A percentile compares a stretch with the other conserved stretches of the same genome.
phyloP scores from a whole-genome alignment of 2,888 invertebrate species.

The Stomorhina lunata region DNA sequence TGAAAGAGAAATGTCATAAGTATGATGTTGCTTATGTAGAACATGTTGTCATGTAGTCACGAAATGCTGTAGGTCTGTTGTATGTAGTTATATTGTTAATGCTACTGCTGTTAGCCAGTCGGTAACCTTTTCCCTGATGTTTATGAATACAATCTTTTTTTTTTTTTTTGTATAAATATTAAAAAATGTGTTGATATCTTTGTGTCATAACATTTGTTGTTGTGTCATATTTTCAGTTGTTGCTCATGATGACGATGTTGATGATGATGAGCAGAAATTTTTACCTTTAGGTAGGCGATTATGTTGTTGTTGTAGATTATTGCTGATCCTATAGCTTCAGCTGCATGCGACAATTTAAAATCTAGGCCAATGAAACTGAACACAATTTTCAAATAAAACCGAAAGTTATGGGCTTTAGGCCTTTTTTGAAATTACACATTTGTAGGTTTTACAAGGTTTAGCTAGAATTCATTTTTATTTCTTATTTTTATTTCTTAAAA shows the following conservation, averaged over 20 bases:
- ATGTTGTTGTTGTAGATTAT: neutral
- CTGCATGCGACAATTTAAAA: neutral
- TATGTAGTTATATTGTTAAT: neutral
- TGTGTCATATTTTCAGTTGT: neutral
- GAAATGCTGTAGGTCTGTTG: conserved; percentile 17
- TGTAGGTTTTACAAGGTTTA: too few species aligned
- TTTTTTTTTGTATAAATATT: neutral
- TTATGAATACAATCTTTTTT: conserved; percentile 28
- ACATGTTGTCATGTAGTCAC: conserved; percentile 34
- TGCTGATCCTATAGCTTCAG: neutral
- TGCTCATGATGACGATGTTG: neutral
- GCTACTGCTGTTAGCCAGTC: neutral
- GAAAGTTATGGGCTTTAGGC: neutral
- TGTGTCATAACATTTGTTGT: conserved; percentile 15
- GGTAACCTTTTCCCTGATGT: conserved; percentile 4
- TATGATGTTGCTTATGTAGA: conserved; percentile 21
- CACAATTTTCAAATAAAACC: neutral
- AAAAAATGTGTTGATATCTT: conserved; percentile 32
- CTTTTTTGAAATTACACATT: too few species aligned
- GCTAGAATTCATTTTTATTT: too few species aligned
- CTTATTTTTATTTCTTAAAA: too few species aligned
- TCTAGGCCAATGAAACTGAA: neutral
- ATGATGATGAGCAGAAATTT: neutral
- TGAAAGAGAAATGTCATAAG: conserved; percentile 16
- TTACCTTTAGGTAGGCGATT: neutral